Percentiles rank a stretch among this genome's conserved stretches.
Conservation (phyloP, 2,888 invertebrate species). For the Volucella bombylans region DNA sequence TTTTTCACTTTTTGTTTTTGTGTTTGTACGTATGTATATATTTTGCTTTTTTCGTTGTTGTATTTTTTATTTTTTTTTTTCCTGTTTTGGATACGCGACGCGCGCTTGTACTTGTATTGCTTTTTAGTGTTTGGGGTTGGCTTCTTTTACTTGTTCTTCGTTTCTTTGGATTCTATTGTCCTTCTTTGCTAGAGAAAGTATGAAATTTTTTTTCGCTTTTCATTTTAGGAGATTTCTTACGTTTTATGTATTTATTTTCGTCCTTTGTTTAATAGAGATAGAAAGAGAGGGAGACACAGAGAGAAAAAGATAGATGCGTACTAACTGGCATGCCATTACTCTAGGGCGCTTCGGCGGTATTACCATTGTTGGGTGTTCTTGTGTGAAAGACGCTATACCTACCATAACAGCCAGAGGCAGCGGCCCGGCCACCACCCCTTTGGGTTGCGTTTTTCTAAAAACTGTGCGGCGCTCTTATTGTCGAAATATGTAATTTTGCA, state of each 20-base stretch:
- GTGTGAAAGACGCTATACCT: not conserved
- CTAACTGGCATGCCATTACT: slow-evolving; percentile 1
- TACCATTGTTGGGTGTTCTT: not conserved
- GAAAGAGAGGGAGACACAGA: not conserved
- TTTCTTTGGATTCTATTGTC: slow-evolving; percentile 54
- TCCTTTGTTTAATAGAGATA: slow-evolving; percentile 37
- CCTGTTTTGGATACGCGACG: slow-evolving; percentile 23
- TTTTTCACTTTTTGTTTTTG: slow-evolving; percentile 14
- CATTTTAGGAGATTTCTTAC: slow-evolving; percentile 51
- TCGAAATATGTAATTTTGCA: slow-evolving; percentile 45
- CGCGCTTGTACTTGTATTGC: slow-evolving; percentile 20
- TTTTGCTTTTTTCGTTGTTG: not conserved
- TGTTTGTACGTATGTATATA: not conserved
- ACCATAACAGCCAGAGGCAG: slow-evolving; percentile 5
- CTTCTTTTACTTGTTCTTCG: slow-evolving; percentile 32
- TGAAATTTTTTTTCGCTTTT: slow-evolving; percentile 28
- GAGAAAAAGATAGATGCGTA: no score
- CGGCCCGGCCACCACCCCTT: slow-evolving; percentile 19
- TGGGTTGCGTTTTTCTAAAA: slow-evolving; percentile 36
- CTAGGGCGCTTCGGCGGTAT: not conserved
- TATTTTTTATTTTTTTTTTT: slow-evolving; percentile 10
- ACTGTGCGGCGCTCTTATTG: slow-evolving; percentile 39
- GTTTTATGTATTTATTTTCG: slow-evolving; percentile 59
- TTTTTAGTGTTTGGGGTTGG: slow-evolving; percentile 53
- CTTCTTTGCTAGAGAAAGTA: slow-evolving; percentile 49